Base-by-base conservation (phyloP, 1,140 invertebrate genomes). In the Trissolcus basalis region DNA sequence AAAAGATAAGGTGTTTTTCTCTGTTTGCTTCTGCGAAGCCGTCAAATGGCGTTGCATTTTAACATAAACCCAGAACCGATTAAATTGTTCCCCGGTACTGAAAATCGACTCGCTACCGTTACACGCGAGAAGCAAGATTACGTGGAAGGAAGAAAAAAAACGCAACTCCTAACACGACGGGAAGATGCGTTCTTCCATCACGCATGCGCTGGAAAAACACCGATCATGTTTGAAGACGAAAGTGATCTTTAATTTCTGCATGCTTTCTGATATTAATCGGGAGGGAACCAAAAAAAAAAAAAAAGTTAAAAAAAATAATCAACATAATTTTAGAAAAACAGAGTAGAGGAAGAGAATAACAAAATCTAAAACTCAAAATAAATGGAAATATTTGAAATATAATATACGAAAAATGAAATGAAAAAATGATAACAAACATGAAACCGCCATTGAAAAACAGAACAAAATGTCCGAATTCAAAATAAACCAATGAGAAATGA, bases 61-160 rank as follows among this genome's bases (percentile, higher is more conserved):
- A 53, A 39, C 16, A 53, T 33, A n/a, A 53, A 39, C 1, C 12
- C 15, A 16, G 47, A 60, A 14, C 35, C 36, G 58, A 60, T 60
- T 27, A 60, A 60, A 60, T 60, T 16, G 33, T 41, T 51, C 27
- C 35, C 16, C 32, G 27, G 49, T 16, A 43, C 32, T 10, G 59
- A 51, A 54, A 54, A 55, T 55, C 15, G 16, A 47, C 12, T 27
- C 36, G 49, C 60, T 63, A 63, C 60, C 60, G 60, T 63, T 63
- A 63, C 44, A 12, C 44, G 55, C 33, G 49, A 51, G 35, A 50
- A 13, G 33, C 58, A 3, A 41, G 47, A 61, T 61, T 51, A 60
- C 47, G 36, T 27, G 55, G 55, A 59, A 59, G 33, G 33, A 39
- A 13, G 50, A 56, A 65, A 65, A 65, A 43, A 35, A 65, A 44